Conservation (phyloP, 2,888 invertebrate genomes). For the Rhamphomyia laevipes region DNA sequence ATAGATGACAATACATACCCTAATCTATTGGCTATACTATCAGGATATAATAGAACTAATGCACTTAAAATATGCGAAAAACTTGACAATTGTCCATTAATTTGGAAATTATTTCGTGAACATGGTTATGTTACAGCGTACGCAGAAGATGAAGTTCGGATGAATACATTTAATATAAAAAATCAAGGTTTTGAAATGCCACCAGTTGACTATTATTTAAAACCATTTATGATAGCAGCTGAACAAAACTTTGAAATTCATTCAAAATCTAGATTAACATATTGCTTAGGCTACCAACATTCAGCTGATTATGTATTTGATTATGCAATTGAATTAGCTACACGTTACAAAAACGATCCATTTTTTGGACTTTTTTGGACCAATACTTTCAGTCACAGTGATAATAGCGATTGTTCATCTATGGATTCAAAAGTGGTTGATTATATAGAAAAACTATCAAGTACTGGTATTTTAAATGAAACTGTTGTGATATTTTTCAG, state of each 20-base stretch:
- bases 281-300: conserved; percentile 45
- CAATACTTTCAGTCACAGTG: conserved; percentile 58
- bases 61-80: conserved; percentile 41
- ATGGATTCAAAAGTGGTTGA: conserved; percentile 47
- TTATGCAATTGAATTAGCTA: conserved; percentile 53
- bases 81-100: conserved; percentile 57
- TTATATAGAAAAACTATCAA: conserved; percentile 44
- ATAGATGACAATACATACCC: conserved; percentile 79
- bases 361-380: conserved; percentile 66
- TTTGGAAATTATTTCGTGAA: conserved; percentile 65
- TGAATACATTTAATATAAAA: conserved; percentile 52
- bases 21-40: conserved; percentile 67
- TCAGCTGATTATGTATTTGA: conserved; percentile 53
- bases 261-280: conserved; percentile 39
- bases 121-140: conserved; percentile 67
- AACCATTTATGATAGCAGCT: conserved; percentile 55
- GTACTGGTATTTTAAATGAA: conserved; percentile 46
- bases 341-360: conserved; percentile 44
- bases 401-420: conserved; percentile 47
- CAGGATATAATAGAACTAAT: conserved; percentile 45
- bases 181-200: conserved; percentile 54
- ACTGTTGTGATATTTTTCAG: conserved; percentile 56
- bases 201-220: conserved; percentile 68
- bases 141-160: conserved; percentile 59
- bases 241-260: conserved; percentile 39